A percentile compares a stretch with the other conserved stretches of the same genome.
Conservation (phyloP, 2,888 invertebrate species). For the Fragum sueziense region DNA sequence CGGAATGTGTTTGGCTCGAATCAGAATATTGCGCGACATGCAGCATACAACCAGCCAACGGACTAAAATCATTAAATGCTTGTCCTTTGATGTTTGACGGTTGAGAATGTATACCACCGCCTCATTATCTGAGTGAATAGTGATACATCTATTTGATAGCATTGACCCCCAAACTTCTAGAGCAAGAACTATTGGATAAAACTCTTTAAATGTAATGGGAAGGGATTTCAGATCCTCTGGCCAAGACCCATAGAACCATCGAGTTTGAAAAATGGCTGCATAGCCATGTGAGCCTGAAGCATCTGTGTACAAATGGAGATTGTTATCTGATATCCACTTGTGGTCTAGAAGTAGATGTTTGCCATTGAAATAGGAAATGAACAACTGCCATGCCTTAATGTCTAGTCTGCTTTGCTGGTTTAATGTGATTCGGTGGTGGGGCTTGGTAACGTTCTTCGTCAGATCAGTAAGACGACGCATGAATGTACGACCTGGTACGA, state of each 20-base stretch:
- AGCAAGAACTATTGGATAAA: conserved; percentile 43
- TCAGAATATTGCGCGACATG: conserved; percentile 43
- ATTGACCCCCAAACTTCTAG: conserved; percentile 48
- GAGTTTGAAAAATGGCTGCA: conserved; percentile 40
- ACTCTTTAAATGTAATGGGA: conserved; percentile 36
- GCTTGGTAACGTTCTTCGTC: conserved; percentile 29
- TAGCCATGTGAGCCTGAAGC: conserved; percentile 45
- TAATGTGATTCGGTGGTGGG: conserved; percentile 40
- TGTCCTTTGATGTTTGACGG: conserved; percentile 37
- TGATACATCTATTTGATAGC: conserved; percentile 29
- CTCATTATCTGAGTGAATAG: conserved; percentile 49
- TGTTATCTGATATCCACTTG: conserved; percentile 14
- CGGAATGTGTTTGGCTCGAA: conserved; percentile 36
- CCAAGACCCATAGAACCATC: conserved; percentile 49
- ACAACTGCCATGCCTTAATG: conserved; percentile 34
- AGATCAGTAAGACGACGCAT: conserved; percentile 36
- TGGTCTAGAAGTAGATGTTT: conserved; percentile 25
- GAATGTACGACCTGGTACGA: conserved; percentile 41
- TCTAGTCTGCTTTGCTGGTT: conserved; percentile 29
- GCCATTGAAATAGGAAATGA: conserved; percentile 50
- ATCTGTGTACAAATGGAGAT: conserved; percentile 35
- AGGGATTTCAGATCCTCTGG: neutral
- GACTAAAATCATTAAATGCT: conserved; percentile 28
- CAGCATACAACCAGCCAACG: conserved; percentile 23
- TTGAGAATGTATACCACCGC: conserved; percentile 49